These are phyloP conservation scores for Forbesichthys agassizii DNA, from an alignment of 2,113 vertebrate genomes.

Conservation along the genomic window DNA sequence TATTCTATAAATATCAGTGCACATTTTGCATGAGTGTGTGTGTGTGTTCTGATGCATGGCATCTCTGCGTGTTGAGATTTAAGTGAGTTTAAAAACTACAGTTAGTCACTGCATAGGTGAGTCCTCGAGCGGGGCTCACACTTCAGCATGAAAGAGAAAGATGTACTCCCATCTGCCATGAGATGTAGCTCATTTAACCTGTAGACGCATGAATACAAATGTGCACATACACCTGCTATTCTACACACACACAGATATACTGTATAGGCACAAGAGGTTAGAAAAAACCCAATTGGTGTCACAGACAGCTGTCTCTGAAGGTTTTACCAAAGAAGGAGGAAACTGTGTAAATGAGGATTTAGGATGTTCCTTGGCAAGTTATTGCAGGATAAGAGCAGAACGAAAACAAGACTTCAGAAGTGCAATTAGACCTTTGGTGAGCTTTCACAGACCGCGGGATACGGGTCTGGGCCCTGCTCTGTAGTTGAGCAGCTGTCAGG, in stretches of 20 bases:
- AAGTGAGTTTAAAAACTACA: too few relatives aligned
- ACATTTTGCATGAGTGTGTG: neutral
- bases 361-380: slow-evolving; percentile 45
- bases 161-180: slow-evolving; percentile 47
- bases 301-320: slow-evolving; percentile 24
- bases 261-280: slow-evolving; percentile 33
- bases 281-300: slow-evolving; percentile 17
- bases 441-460: slow-evolving; percentile 62
- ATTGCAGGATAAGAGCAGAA: slow-evolving; percentile 30
- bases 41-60: too few relatives aligned
- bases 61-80: too few relatives aligned
- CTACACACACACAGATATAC: slow-evolving; percentile 18
- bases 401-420: slow-evolving; percentile 12
- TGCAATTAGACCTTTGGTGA: slow-evolving; percentile 55
- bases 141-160: slow-evolving; percentile 20
- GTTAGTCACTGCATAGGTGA: too few relatives aligned
- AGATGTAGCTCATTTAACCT: slow-evolving; percentile 38
- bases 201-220: neutral
- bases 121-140: too few relatives aligned
- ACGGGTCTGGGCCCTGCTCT: slow-evolving; percentile 52
- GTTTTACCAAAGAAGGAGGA: slow-evolving; percentile 18
- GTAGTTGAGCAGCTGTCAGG: slow-evolving; percentile 70
- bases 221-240: neutral
- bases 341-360: slow-evolving; percentile 33
- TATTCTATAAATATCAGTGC: neutral